Evolutionary conservation across 2,797 vertebrate genomes (phyloP).

Genomic region (Enteromius anoplus): DNA sequence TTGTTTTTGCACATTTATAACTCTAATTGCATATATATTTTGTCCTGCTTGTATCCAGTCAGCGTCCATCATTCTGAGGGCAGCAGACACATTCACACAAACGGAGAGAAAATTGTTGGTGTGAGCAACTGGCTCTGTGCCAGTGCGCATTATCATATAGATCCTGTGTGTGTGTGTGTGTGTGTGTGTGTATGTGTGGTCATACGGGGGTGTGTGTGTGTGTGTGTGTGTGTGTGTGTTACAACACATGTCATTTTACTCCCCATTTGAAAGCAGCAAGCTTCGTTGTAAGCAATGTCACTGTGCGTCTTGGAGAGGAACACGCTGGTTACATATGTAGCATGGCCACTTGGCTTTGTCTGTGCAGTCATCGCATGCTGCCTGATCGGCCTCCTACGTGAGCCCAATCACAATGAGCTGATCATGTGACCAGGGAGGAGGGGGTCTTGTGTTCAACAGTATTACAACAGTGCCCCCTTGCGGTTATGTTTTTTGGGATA

Average conservation of each 20-base stretch:
- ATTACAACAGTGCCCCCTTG: slow-evolving; percentile 78
- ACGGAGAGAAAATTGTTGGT: slow-evolving; percentile 52
- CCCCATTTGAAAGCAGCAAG: slow-evolving; percentile 19
- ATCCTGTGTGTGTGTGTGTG: slow-evolving; percentile 57
- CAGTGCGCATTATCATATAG: slow-evolving; percentile 78
- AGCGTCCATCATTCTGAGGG: slow-evolving; percentile 25
- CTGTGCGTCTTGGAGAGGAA: slow-evolving; percentile 70
- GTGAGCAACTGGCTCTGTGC: slow-evolving; percentile 73
- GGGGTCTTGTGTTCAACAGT: slow-evolving; percentile 30
- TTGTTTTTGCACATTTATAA: not conserved
- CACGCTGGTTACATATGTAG: slow-evolving; percentile 81
- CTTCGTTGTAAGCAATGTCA: slow-evolving; percentile 53
- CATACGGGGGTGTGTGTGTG: not conserved
- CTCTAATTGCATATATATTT: slow-evolving; percentile 43
- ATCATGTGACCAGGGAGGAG: slow-evolving; percentile 52
- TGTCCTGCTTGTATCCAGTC: slow-evolving; percentile 51
- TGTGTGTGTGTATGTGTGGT: slow-evolving; percentile 28
- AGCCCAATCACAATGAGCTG: slow-evolving; percentile 80
- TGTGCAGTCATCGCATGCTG: slow-evolving; percentile 81
- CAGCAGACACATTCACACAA: slow-evolving; percentile 50
- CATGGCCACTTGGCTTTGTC: slow-evolving; percentile 78
- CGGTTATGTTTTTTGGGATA: slow-evolving; percentile 51
- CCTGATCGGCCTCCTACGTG: slow-evolving; percentile 79
- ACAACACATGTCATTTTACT: slow-evolving; percentile 13
- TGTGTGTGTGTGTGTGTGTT: slow-evolving; percentile 11